Evolutionary conservation across 2,113 vertebrate species (phyloP), one percentile per base, ranked within the genome.

Genomic region (Antechinus stuartii): DNA sequence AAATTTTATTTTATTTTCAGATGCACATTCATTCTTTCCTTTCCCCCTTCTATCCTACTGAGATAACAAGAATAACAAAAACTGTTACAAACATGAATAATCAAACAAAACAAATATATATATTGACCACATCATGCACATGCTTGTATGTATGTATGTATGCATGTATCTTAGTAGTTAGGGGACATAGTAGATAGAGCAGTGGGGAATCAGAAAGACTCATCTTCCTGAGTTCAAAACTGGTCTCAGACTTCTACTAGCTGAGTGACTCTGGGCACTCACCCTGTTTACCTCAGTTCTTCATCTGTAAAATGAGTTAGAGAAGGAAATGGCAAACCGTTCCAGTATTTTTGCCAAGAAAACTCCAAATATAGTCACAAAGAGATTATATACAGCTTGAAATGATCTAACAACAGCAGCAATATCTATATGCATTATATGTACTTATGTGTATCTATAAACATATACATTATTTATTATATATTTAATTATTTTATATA

Each of bases 1-100:
- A 76, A 76, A 76, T n/a, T n/a, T 76, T 76, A 76, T 76, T 76
- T 68, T 76, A 68, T 68, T 76, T 76, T 76, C 35, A 76, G 68
- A n/a, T 76, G 4, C 16, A 19, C 14, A 76, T n/a, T 76, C 68
- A 6, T 19, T n/a, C 35, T 1, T 76, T 76, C 35, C 57, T 27
- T 61, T 30, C 57, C 27, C 5, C 35, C 16, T 24, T 8, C 49
- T 23, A 16, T 14, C 68, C 16, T 16, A n/a, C 4, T 22, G 14
- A 76, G 68, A 76, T n/a, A 76, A 16, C 16, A 76, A n/a, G 35
- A 76, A 76, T n/a, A 76, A n/a, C 61, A 68, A 76, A n/a, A n/a
- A 14, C 5, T 76, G 35, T 76, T 76, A 76, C 16, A n/a, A 76
- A 76, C 12, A n/a, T n/a, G 35, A 42, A 19, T 19, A n/a, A 3